phyloP scores from a whole-genome alignment of 2,888 invertebrate species.

The Rhimphoctona megacephalus region DNA sequence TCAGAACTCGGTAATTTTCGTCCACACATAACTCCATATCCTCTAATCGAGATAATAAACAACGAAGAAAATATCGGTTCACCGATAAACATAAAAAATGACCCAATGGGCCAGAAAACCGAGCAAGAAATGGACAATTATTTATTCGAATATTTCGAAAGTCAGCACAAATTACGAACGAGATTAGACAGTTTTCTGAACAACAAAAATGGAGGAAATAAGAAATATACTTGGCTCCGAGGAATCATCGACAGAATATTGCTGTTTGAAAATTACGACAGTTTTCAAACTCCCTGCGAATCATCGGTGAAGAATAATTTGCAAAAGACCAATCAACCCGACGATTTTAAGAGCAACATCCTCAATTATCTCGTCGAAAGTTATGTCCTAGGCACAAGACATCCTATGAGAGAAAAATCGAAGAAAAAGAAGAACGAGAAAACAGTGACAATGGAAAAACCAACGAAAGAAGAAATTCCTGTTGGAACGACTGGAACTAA shows the following conservation, averaged over 20 bases:
- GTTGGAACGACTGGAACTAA: slow-evolving; percentile 13
- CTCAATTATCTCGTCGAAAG: slow-evolving; percentile 73
- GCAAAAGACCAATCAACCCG: slow-evolving; percentile 20
- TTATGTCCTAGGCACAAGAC: slow-evolving; percentile 70
- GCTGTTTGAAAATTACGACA: slow-evolving; percentile 64
- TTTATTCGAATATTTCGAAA: slow-evolving; percentile 55
- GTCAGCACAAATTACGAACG: slow-evolving; percentile 54
- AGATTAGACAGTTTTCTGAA: slow-evolving; percentile 5
- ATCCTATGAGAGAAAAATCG: slow-evolving; percentile 59
- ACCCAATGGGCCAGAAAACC: slow-evolving; percentile 34
- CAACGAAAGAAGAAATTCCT: neutral
- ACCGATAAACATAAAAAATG: neutral
- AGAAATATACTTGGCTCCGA: slow-evolving; percentile 57
- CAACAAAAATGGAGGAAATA: slow-evolving; percentile 36
- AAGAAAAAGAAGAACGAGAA: slow-evolving; percentile 13
- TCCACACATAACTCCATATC: slow-evolving; percentile 71
- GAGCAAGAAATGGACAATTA: slow-evolving; percentile 65
- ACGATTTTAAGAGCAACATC: slow-evolving; percentile 34
- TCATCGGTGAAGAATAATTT: neutral
- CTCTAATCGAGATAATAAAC: slow-evolving; percentile 72
- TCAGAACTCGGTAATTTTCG: slow-evolving; percentile 61
- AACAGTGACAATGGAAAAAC: slow-evolving; percentile 1
- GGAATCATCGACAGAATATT: slow-evolving; percentile 66
- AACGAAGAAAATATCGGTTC: slow-evolving; percentile 3
- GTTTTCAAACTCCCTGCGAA: slow-evolving; percentile 29